Conservation (phyloP, 2,113 vertebrate species). For the Etheostoma spectabile region DNA sequence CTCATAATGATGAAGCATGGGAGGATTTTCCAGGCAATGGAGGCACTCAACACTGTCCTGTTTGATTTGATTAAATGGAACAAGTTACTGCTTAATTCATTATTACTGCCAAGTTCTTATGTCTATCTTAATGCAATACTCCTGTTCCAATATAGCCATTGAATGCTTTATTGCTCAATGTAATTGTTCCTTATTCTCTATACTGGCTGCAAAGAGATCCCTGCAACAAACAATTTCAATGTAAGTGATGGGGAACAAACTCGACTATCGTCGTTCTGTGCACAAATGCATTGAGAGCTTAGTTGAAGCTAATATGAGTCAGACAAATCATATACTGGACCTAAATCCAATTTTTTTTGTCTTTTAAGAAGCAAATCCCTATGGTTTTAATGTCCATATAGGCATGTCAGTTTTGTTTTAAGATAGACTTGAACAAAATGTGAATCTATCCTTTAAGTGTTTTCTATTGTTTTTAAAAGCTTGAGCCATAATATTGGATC, state of each 20-base stretch:
- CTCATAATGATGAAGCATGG: conserved; percentile 13
- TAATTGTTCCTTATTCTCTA: neutral
- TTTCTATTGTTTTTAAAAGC: neutral
- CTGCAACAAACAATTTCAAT: neutral
- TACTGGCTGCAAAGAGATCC: neutral
- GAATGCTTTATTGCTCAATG: conserved; percentile 1
- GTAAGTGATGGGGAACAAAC: neutral
- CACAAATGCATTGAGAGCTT: neutral
- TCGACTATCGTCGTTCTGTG: neutral
- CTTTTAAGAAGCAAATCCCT: neutral
- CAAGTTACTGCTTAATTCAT: neutral
- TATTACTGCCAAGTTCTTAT: neutral
- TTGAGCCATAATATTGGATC: neutral
- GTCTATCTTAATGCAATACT: neutral
- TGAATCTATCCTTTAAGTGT: neutral
- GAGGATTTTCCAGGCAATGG: conserved; percentile 10
- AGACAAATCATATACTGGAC: neutral
- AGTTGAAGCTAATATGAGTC: neutral
- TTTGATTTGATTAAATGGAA: conserved; percentile 17
- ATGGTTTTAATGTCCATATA: neutral
- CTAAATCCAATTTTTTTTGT: neutral
- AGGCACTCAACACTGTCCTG: neutral
- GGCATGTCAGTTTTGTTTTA: neutral
- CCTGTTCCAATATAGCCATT: neutral
- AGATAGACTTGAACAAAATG: neutral